These are phyloP conservation scores for Drosophila orena DNA, from an alignment of 1,140 invertebrate species.

Conservation along the genomic window DNA sequence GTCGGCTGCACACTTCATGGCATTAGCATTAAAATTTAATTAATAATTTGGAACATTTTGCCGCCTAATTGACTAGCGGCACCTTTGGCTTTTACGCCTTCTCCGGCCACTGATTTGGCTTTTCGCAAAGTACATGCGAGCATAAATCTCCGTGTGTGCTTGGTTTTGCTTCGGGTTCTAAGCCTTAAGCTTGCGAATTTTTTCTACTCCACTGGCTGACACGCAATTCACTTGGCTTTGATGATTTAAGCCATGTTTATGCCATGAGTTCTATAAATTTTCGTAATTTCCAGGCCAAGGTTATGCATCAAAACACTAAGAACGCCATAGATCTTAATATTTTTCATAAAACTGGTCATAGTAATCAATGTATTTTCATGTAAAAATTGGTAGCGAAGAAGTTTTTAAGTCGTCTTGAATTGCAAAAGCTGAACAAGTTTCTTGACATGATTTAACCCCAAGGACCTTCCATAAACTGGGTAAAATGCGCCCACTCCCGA, in stretches of 20 bases:
- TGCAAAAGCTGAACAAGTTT: background rate
- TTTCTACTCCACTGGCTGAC: conserved; percentile 70
- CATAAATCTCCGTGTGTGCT: conserved; percentile 5
- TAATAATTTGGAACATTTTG: conserved; percentile 69
- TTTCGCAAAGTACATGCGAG: conserved; percentile 17
- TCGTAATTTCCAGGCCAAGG: no score
- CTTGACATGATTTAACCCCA: background rate
- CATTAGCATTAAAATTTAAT: conserved; percentile 76
- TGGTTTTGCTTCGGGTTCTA: conserved; percentile 19
- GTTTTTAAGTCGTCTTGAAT: background rate
- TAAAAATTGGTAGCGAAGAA: no score
- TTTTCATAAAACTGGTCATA: background rate
- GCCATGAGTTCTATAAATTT: background rate
- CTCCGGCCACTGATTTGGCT: conserved; percentile 55
- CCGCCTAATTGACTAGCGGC: conserved; percentile 64
- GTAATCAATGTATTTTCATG: no score
- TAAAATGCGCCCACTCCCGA: background rate
- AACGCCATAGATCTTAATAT: no score
- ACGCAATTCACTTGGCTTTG: conserved; percentile 54
- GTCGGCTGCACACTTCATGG: conserved; percentile 29
- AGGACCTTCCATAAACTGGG: conserved; percentile 15
- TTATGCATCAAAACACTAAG: background rate
- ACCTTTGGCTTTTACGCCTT: conserved; percentile 62
- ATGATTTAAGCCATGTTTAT: conserved; percentile 34
- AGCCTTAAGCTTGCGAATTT: conserved; percentile 62